A percentile compares a stretch with the other conserved stretches of the same genome.
Evolutionary conservation across 2,113 vertebrate species (phyloP).

Genomic region (Pheucticus melanocephalus): DNA sequence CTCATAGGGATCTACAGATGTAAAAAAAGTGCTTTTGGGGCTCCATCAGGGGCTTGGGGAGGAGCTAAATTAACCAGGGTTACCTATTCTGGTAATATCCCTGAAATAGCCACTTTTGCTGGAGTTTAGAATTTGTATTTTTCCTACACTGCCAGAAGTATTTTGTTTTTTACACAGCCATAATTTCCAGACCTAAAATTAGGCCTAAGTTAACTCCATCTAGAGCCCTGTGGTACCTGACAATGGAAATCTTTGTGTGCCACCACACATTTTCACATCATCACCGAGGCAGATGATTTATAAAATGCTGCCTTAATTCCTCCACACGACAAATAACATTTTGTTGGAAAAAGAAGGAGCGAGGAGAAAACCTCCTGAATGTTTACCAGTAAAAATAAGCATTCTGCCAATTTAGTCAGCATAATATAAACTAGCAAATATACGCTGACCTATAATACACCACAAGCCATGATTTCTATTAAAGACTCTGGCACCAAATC

Average conservation of each 20-base stretch:
- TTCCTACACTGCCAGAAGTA: conserved; percentile 28
- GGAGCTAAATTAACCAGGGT: neutral
- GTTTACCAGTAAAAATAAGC: conserved; percentile 77
- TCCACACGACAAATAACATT: conserved; percentile 51
- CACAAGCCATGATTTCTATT: conserved; percentile 79
- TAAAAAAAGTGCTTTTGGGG: neutral
- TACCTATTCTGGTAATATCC: neutral
- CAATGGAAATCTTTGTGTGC: conserved; percentile 63
- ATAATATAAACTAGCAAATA: conserved; percentile 70
- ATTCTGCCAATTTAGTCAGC: conserved; percentile 67
- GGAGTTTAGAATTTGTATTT: conserved; percentile 24
- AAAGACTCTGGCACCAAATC: conserved; percentile 84
- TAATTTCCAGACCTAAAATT: conserved; percentile 40
- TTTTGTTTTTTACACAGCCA: conserved; percentile 18
- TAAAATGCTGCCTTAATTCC: conserved; percentile 43
- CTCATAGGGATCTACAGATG: neutral
- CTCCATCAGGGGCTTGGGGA: neutral
- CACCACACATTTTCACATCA: conserved; percentile 45
- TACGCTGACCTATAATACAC: conserved; percentile 66
- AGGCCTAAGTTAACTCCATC: conserved; percentile 40
- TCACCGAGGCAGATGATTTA: conserved; percentile 8
- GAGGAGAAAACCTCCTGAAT: conserved; percentile 56
- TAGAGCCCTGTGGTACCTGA: conserved; percentile 12
- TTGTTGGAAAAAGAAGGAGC: conserved; percentile 36
- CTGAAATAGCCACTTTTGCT: neutral